These are phyloP conservation scores for Lasioglossum malachurum DNA, from an alignment of 2,888 invertebrate species.

Conservation along the genomic window DNA sequence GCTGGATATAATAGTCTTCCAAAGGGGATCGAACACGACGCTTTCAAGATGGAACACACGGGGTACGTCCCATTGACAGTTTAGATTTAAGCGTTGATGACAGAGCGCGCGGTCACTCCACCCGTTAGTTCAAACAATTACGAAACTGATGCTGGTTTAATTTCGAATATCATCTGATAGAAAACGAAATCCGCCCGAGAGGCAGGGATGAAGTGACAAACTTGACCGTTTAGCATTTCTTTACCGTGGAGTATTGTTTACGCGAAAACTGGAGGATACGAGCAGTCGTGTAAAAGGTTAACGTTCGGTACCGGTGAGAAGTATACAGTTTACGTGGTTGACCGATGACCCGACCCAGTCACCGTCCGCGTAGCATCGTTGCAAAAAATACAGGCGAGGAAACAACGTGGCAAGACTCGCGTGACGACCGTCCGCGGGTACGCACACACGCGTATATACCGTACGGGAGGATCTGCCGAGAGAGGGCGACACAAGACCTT, in stretches of 20 bases:
- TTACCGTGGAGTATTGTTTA: neutral
- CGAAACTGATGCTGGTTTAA: neutral
- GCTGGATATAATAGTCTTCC: constrained; percentile 41
- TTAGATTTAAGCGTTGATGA: constrained; percentile 17
- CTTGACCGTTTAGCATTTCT: neutral
- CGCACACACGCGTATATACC: constrained; percentile 61
- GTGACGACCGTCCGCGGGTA: constrained; percentile 52
- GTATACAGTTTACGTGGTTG: neutral
- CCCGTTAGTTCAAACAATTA: neutral
- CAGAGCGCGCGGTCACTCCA: neutral
- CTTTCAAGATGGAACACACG: constrained; percentile 17
- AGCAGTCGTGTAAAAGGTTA: neutral
- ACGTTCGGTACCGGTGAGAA: constrained; percentile 21
- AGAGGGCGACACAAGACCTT: constrained; percentile 73
- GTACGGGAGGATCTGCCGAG: constrained; percentile 44
- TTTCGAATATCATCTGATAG: neutral
- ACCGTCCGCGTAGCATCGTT: neutral
- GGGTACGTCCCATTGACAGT: constrained; percentile 16
- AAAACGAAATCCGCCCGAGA: neutral
- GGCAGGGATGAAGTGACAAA: neutral
- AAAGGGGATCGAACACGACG: constrained; percentile 13
- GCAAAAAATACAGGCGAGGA: constrained; percentile 3
- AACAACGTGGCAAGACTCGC: constrained; percentile 64
- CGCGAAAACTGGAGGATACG: neutral
- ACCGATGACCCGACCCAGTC: constrained; percentile 30